These are phyloP conservation scores for Halocynthia aurantium DNA, from an alignment of 23 tunicate species.

Conservation along the genomic window DNA sequence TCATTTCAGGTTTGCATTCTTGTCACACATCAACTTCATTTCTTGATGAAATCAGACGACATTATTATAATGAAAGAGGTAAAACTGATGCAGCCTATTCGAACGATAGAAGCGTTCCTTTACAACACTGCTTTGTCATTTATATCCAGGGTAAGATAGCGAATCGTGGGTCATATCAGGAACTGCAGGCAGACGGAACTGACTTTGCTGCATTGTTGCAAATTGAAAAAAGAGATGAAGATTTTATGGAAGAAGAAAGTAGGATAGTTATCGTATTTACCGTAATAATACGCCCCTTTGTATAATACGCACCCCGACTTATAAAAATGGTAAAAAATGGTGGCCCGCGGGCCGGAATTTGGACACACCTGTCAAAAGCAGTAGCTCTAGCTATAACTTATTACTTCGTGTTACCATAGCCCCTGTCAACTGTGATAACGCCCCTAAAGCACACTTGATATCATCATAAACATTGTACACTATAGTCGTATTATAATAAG, in stretches of 20 bases:
- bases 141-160: constrained; percentile 31
- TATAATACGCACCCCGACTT: too few relatives aligned
- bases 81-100: not conserved
- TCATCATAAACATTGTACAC: too few relatives aligned
- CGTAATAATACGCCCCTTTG: too few relatives aligned
- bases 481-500: too few relatives aligned
- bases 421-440: too few relatives aligned
- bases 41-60: constrained; percentile 59
- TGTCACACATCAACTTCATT: constrained; percentile 89
- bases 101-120: not conserved
- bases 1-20: constrained; percentile 58
- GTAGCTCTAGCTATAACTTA: too few relatives aligned
- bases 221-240: constrained; percentile 8
- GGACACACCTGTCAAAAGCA: too few relatives aligned
- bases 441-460: too few relatives aligned
- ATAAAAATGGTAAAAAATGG: too few relatives aligned
- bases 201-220: constrained; percentile 47
- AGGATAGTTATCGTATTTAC: too few relatives aligned
- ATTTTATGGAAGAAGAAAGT: not conserved
- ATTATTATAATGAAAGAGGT: constrained; percentile 75
- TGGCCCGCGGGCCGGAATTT: too few relatives aligned
- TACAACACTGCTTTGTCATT: not conserved
- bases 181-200: constrained; percentile 59
- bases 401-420: too few relatives aligned
- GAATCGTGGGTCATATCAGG: constrained; percentile 39